Percentiles rank a stretch among this genome's conserved stretches.
phyloP scores from a whole-genome alignment of 2,113 vertebrate species.

The Leucosticte australis region DNA sequence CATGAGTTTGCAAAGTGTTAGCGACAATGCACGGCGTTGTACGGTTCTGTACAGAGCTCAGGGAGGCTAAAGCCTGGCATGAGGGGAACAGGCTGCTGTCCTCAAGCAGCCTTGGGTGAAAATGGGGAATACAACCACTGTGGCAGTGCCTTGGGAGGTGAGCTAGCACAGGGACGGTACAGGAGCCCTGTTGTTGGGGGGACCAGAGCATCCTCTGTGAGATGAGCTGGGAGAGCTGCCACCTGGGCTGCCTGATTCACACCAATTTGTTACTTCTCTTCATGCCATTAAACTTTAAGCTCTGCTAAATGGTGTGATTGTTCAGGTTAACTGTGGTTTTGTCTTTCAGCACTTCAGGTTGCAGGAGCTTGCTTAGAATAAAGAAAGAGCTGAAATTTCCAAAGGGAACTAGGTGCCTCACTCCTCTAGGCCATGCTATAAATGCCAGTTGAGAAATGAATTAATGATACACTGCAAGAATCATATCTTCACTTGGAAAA shows the following conservation, averaged over 20 bases:
- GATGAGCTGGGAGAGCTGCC: background rate
- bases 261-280: background rate
- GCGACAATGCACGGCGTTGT: rapidly evolving
- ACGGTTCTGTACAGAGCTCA: background rate
- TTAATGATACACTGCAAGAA: background rate
- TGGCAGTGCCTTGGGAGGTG: rapidly evolving
- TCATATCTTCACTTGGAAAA: background rate
- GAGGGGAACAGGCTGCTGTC: background rate
- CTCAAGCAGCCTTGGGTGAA: background rate
- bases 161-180: background rate
- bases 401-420: background rate
- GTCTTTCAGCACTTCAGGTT: background rate
- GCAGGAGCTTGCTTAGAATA: background rate
- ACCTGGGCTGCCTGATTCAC: background rate
- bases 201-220: background rate
- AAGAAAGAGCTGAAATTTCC: background rate
- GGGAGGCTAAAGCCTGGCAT: background rate
- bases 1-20: background rate
- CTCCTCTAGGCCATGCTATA: background rate
- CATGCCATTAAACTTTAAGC: background rate
- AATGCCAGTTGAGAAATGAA: background rate
- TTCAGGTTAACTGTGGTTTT: background rate
- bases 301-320: background rate
- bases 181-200: background rate
- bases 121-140: background rate